Conservation (phyloP, 1,140 invertebrate genomes). For the Glossosoma conforme region DNA sequence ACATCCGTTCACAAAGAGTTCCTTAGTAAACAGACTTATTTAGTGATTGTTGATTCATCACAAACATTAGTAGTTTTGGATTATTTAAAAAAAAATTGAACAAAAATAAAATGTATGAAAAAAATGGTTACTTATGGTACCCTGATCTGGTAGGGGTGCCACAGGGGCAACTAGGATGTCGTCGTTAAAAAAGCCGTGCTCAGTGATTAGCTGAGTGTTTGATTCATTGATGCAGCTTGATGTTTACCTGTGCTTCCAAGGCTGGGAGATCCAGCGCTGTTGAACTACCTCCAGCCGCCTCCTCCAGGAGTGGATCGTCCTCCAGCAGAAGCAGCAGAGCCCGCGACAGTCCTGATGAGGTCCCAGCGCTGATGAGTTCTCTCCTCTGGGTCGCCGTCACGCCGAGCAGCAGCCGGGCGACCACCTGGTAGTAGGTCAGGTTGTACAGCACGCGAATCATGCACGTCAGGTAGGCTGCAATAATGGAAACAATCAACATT, state of each 20-base stretch:
- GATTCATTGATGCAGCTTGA: no score
- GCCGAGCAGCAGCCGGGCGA: slow-evolving; percentile 65
- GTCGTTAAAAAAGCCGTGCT: no score
- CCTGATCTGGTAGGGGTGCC: no score
- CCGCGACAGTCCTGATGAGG: slow-evolving; percentile 22
- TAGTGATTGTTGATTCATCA: no score
- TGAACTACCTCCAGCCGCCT: slow-evolving; percentile 28
- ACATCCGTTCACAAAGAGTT: no score
- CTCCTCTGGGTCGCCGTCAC: slow-evolving; percentile 51
- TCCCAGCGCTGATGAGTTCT: slow-evolving; percentile 34
- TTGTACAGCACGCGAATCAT: slow-evolving; percentile 85
- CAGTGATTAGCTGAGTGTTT: no score
- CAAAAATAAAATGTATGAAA: no score
- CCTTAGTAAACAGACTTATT: no score
- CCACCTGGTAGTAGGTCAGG: slow-evolving; percentile 81
- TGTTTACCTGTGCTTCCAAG: slow-evolving; percentile 21
- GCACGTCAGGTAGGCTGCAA: slow-evolving; percentile 80
- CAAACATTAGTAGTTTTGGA: no score
- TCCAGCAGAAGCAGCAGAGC: slow-evolving; percentile 35
- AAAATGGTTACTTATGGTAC: no score
- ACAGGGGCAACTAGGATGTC: no score
- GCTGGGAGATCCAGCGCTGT: slow-evolving; percentile 16
- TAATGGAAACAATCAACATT: slow-evolving; percentile 22
- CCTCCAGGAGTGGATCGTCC: slow-evolving; percentile 38
- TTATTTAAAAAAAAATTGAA: no score